Evolutionary conservation across 2,797 vertebrate species (phyloP), one percentile per base, ranked within the genome.

Genomic region (Mus minutoides): DNA sequence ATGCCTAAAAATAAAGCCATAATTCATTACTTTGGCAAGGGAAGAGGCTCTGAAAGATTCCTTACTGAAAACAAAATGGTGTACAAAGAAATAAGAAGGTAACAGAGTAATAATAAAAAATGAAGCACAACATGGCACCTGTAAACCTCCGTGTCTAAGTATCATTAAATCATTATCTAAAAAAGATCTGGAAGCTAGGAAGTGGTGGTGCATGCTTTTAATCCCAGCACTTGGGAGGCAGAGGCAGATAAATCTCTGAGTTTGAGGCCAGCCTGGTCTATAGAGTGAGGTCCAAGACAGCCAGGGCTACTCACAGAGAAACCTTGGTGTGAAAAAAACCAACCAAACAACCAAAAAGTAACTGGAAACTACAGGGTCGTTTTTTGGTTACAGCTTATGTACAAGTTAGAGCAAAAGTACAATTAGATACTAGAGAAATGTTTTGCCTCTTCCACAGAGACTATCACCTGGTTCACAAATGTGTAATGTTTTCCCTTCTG

Each of bases 1-100:
- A 97, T 99, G 99, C 99, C 99, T 99, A 97, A 92, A 97, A 97
- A 95, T 90, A 97, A 97, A 96, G 58, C 12, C 92, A 46, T 40
- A 94, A 76, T 37, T 76, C n/a, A 7, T 80, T 94, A 96, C 13
- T 90, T 58, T 24, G 87, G 49, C 67, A 92, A 93, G 91, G 22
- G 34, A 90, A 90, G 22, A 94, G 22, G 75, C 37, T 86, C 19
- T 88, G 86, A 46, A 43, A 62, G 26, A 14, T 88, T 90, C 37
- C 90, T 96, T 93, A 96, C 86, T 76, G 37, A 96, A 96, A 96
- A 94, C 31, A 82, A 94, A 89, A 86, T 52, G 5, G 85, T 79
- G 94, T 85, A 89, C n/a, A 82, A 89, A 96, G 58, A 95, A 29
- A 26, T 49, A 31, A 89, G 54, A 91, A 93, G n/a, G 13, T 34